Evolutionary conservation across 64 coral and sea anemone species (phyloP).

Genomic region (Stylophora pistillata): DNA sequence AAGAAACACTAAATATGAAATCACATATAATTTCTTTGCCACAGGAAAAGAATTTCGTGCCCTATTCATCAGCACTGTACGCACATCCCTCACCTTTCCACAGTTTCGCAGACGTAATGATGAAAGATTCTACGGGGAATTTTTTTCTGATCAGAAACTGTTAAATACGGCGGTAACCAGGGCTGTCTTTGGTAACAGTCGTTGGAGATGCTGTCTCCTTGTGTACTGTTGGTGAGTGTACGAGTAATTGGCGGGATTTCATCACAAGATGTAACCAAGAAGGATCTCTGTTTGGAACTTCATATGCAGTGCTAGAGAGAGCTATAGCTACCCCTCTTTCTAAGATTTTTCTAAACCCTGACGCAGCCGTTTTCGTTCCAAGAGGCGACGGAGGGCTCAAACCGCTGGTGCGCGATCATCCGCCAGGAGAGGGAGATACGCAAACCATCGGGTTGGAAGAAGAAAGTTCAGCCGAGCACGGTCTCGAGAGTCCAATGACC

Average conservation of each 20-base stretch:
- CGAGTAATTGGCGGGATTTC: constrained; percentile 65
- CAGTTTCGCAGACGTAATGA: neutral
- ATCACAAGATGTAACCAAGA: constrained; percentile 52
- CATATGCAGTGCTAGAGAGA: neutral
- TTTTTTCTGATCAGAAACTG: constrained; percentile 78
- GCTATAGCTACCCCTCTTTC: neutral
- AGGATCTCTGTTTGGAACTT: constrained; percentile 28
- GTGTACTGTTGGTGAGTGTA: constrained; percentile 64
- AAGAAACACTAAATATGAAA: too few species aligned
- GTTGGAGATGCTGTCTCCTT: constrained; percentile 74
- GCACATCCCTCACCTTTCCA: constrained; percentile 26
- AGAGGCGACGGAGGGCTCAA: neutral
- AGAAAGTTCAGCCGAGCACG: too few species aligned
- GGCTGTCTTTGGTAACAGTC: constrained; percentile 68
- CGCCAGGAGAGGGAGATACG: neutral
- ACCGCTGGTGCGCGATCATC: neutral
- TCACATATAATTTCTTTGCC: neutral
- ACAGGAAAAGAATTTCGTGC: constrained; percentile 55
- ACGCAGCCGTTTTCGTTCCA: neutral
- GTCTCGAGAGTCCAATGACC: neutral
- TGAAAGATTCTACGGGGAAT: constrained; percentile 32
- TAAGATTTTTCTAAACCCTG: constrained; percentile 30
- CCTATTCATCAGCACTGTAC: constrained; percentile 60
- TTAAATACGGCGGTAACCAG: constrained; percentile 74
- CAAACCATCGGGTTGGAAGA: neutral